A percentile compares a stretch with the other conserved stretches of the same genome.
Evolutionary conservation across 2,113 vertebrate genomes (phyloP).

Genomic region (Fulmarus glacialis): DNA sequence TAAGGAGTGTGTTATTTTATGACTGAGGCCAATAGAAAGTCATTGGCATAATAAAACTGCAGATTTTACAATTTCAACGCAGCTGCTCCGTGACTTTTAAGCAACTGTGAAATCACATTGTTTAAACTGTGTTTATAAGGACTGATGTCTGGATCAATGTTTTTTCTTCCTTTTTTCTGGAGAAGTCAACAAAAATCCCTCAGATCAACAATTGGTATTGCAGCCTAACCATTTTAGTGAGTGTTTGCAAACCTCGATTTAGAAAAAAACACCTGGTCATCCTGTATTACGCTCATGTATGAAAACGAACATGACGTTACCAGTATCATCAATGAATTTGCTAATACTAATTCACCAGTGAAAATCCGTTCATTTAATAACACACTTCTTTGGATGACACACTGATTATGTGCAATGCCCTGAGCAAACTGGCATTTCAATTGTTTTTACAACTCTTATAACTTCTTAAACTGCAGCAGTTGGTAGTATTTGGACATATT

Average conservation of each 20-base stretch:
- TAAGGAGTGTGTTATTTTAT: slow-evolving; percentile 61
- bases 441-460: background rate
- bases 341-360: background rate
- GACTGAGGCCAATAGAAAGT: slow-evolving; percentile 66
- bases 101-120: slow-evolving; percentile 73
- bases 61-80: slow-evolving; percentile 64
- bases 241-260: background rate
- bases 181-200: background rate
- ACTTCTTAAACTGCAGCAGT: background rate
- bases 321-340: background rate
- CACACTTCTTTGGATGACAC: background rate
- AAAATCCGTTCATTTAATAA: background rate
- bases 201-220: background rate
- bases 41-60: slow-evolving; percentile 55
- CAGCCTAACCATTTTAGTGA: background rate
- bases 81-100: slow-evolving; percentile 70
- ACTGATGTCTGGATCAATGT: slow-evolving; percentile 27
- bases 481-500: background rate
- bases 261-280: background rate
- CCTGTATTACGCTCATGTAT: background rate
- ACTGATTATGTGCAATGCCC: accelerated
- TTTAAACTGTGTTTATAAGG: slow-evolving; percentile 62
- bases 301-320: background rate
- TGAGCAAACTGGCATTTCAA: background rate
- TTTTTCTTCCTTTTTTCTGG: background rate